Percentiles rank a stretch among this genome's conserved stretches.
These are phyloP conservation scores for Prunella himalayana DNA, from an alignment of 2,113 vertebrate species.

Conservation along the genomic window DNA sequence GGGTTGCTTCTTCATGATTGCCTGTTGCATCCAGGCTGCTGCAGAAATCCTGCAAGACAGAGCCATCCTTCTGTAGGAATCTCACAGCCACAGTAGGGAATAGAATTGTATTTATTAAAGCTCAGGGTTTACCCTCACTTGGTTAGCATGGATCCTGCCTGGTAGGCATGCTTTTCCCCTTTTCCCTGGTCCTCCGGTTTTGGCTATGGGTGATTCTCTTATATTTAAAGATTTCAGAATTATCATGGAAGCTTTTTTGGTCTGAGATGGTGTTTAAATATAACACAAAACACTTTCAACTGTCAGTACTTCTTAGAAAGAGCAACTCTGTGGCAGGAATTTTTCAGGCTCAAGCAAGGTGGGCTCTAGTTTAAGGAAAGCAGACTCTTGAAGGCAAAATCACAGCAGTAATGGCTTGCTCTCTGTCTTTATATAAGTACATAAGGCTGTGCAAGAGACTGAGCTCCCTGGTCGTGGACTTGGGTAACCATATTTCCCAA, in stretches of 20 bases:
- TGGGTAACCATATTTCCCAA: background rate
- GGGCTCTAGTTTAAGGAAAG: background rate
- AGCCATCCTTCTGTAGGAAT: background rate
- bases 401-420: background rate
- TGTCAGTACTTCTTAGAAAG: background rate
- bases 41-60: background rate
- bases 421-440: background rate
- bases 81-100: background rate
- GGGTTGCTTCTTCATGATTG: background rate
- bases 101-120: background rate
- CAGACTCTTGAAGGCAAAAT: background rate
- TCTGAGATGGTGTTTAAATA: background rate
- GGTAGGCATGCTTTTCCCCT: background rate
- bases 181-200: background rate
- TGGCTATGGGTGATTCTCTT: background rate
- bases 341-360: background rate
- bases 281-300: background rate
- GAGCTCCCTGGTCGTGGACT: background rate
- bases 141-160: background rate
- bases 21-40: background rate
- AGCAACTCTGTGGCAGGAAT: background rate
- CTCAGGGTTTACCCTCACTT: background rate
- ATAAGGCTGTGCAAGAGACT: rapidly evolving
- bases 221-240: background rate
- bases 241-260: background rate